Base-by-base conservation (phyloP, 1,140 invertebrate genomes). In the Panagrolaimus sp. region DNA sequence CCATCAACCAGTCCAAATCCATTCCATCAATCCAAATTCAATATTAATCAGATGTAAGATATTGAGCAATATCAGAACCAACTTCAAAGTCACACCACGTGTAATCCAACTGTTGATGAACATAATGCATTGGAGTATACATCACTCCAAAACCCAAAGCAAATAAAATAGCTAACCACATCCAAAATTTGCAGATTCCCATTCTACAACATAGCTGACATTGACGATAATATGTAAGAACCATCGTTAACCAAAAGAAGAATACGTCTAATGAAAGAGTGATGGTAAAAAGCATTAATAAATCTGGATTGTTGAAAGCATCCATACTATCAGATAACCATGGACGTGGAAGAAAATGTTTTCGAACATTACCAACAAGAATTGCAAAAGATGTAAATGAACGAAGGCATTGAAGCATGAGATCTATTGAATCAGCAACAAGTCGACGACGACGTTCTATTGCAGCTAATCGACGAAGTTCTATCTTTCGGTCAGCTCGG, bases 361-460 rank as follows among this genome's bases (percentile, higher is more conserved):
- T 78, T 64, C 79, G 74, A 11, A 79, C 38, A 48, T 75, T 78
- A 13, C 74, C 74, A n/a, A 78, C 76, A 45, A 75, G 38, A 23
- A 75, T 77, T 42, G 74, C 74, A 48, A 75, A 79, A 11, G 74
- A 66, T 13, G 72, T 75, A 20, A 76, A 62, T 5, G 51, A 57
- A 11, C 69, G 69, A 13, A 70, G 48, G 44, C 69, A 70, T 71
- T 70, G 69, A 20, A 70, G 68, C 47, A 70, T 27, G 5, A 72
- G 5, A 11, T 70, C 69, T 20, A 70, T 70, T 9, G 69, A 42
- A 14, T 70, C 69, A 9, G 69, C 16, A 42, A 70, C 69, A 11
- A 69, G 61, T n/a, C 45, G 14, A 9, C 67, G 67, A 27, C 63
- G 67, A 66, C 45, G 31, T 43, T 69, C 67, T 13, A 68, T 69